Base-by-base conservation (phyloP, 2,888 invertebrate genomes). In the Beris chalybata region DNA sequence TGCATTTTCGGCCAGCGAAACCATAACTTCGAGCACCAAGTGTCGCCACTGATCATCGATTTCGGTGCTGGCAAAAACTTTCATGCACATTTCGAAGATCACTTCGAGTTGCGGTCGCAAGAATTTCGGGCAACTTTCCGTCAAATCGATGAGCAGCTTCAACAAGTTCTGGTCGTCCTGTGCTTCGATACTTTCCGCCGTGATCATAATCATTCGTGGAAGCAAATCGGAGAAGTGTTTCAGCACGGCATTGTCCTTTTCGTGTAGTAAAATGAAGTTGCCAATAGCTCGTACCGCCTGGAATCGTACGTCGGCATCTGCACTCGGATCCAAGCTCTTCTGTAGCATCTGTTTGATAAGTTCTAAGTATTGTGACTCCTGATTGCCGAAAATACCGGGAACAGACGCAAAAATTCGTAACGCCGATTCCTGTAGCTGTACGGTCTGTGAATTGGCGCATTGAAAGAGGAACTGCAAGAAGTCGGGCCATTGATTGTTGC, bases 321-420 rank as follows among this genome's bases (percentile, higher is more conserved):
- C 84, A n/a, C 84, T 83, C 48, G 91, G 89, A 71, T 89, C 85
- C 68, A 94, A 83, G 67, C 93, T 91, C 74, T 93, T 91, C 69
- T 90, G 85, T 73, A 97, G 81, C 97, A 97, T 97, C 80, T 95
- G 93, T 78, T 97, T 97, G 74, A 99, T 97, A 44, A 95, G 86
- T 74, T 92, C 91, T 71, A 98, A 80, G 80, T 97, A 95, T 77
- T 93, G 91, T 70, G 87, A 85, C 79, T 98, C 96, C 76, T 95
- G 92, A 79, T 94, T 95, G 47, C 98, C 99, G 85, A 99, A 99
- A 64, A 98, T 92, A 45, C 95, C 94, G 30, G 99, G 98, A 44
- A 97, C 95, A 73, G 93, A 95, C 87, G 95, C 91, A 76, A 99
- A 96, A 85, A 99, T 94, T 72, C 94, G 88, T 65, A 99, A 87